Evolutionary conservation across 2,113 vertebrate species (phyloP).

Genomic region (Tamias sibiricus): DNA sequence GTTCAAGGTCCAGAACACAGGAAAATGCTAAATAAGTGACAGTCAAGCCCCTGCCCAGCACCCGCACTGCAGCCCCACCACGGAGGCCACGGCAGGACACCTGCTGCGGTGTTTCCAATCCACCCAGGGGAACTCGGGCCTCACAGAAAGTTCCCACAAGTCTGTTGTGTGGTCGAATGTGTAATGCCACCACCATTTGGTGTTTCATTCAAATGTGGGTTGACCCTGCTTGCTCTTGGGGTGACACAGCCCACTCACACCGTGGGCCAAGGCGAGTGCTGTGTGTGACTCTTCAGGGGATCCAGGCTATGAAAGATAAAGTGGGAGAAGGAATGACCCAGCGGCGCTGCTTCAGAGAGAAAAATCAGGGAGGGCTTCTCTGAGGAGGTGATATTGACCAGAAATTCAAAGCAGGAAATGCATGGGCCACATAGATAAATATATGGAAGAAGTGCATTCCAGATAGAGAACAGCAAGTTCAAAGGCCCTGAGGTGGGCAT

Average conservation of each 20-base stretch:
- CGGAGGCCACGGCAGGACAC: background rate
- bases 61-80: background rate
- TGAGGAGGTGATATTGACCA: background rate
- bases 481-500: background rate
- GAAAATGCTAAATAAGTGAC: background rate
- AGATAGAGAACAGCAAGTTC: background rate
- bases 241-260: background rate
- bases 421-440: fast-evolving
- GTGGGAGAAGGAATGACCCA: background rate
- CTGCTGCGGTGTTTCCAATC: background rate
- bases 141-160: background rate
- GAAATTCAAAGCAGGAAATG: background rate
- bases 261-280: background rate
- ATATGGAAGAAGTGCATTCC: background rate
- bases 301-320: background rate
- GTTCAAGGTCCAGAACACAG: background rate
- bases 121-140: background rate
- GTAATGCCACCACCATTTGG: background rate
- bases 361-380: background rate
- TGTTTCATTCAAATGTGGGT: background rate
- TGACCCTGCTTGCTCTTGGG: background rate
- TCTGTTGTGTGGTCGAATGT: background rate
- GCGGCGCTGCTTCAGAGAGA: background rate
- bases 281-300: background rate
- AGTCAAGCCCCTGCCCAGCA: background rate